These are phyloP conservation scores for Mystacornis crossleyi DNA, from an alignment of 2,113 vertebrate species.

Conservation along the genomic window DNA sequence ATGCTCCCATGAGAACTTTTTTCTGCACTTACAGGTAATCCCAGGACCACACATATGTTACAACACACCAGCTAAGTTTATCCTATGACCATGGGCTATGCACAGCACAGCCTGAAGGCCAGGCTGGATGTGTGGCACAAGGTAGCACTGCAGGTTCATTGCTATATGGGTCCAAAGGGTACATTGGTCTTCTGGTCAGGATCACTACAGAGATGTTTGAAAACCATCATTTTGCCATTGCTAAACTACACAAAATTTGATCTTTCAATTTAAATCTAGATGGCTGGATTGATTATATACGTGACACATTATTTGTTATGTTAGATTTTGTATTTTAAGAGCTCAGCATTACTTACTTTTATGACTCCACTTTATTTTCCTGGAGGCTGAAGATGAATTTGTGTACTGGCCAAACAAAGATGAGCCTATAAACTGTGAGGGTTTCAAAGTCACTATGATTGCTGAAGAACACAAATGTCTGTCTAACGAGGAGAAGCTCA, in stretches of 20 bases:
- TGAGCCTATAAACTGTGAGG: slow-evolving; percentile 86
- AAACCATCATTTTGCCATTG: neutral
- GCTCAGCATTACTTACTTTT: neutral
- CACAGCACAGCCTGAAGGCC: neutral
- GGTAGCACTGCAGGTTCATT: neutral
- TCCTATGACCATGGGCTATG: neutral
- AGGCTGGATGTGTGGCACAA: neutral
- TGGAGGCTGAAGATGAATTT: slow-evolving; percentile 82
- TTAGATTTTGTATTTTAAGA: neutral
- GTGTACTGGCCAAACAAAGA: slow-evolving; percentile 90
- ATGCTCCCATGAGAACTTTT: neutral
- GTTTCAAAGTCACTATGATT: slow-evolving; percentile 89
- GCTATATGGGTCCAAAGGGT: fast-evolving
- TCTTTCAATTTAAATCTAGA: neutral
- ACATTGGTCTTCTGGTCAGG: neutral
- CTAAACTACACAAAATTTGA: neutral
- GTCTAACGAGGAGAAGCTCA: slow-evolving; percentile 89
- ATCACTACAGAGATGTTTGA: neutral
- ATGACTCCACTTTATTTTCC: neutral
- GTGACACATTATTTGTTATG: neutral
- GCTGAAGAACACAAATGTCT: slow-evolving; percentile 87
- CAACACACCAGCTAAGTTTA: neutral
- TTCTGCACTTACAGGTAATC: neutral
- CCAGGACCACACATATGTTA: neutral
- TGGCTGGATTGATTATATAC: neutral